phyloP scores from a whole-genome alignment of 2,888 invertebrate genomes.

The Resseliella maxima region DNA sequence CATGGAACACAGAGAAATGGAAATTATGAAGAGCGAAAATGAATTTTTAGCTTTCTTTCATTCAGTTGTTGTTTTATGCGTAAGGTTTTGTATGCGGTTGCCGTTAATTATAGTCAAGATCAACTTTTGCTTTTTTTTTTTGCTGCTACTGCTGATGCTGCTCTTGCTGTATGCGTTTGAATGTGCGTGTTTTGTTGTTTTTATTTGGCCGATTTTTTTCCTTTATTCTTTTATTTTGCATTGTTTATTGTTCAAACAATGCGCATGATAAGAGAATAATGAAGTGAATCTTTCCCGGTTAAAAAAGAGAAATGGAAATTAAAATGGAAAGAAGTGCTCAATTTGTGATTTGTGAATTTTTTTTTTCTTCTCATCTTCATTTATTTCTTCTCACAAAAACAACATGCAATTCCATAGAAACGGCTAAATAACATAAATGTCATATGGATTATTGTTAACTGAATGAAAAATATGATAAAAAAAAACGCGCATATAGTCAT shows the following conservation, averaged over 20 bases:
- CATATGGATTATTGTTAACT: not conserved
- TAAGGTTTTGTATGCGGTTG: not conserved
- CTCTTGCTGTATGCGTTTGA: not conserved
- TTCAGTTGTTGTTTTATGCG: not conserved
- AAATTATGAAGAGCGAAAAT: not conserved
- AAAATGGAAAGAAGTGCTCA: not conserved
- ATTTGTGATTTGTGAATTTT: not conserved
- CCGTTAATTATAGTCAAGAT: not conserved
- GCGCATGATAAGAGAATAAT: not conserved
- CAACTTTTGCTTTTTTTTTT: conserved; percentile 47
- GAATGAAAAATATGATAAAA: not conserved
- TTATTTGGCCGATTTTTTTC: not conserved
- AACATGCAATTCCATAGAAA: not conserved
- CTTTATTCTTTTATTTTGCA: not conserved
- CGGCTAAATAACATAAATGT: not conserved
- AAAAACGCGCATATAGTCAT: not conserved
- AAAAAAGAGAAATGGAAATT: not conserved
- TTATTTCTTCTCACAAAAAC: too few relatives aligned
- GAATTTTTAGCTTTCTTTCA: not conserved
- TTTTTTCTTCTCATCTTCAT: not conserved
- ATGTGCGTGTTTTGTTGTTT: not conserved
- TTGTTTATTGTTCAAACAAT: conserved; percentile 9
- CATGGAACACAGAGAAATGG: not conserved
- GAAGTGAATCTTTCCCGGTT: not conserved
- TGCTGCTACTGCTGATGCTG: not conserved